phyloP scores from a whole-genome alignment of 2,113 vertebrate species.

The Polypterus bichir region DNA sequence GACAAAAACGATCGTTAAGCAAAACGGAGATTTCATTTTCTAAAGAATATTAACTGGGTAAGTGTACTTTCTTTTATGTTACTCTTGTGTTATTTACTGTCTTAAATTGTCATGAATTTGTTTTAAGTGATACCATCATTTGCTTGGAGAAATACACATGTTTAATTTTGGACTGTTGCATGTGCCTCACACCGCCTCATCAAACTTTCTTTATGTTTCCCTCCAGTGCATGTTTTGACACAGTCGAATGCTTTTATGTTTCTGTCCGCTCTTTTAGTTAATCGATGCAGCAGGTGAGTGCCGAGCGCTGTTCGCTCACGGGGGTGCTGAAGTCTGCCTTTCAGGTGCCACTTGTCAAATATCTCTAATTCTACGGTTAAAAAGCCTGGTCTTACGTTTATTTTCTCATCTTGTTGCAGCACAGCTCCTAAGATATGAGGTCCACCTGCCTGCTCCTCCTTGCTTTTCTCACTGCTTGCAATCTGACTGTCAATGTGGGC shows the following conservation, averaged over 20 bases:
- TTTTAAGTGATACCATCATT: no score
- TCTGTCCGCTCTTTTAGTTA: not conserved
- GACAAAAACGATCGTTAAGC: not conserved
- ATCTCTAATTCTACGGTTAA: not conserved
- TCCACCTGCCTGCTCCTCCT: conserved; percentile 47
- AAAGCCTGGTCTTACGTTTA: conserved; percentile 3
- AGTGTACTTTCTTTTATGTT: not conserved
- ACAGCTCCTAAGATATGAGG: conserved; percentile 44
- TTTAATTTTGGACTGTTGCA: no score
- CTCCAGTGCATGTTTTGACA: not conserved
- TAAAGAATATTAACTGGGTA: not conserved
- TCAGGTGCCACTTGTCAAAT: not conserved
- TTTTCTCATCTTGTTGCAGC: conserved; percentile 27
- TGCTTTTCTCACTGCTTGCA: conserved; percentile 43
- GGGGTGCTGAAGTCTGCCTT: not conserved
- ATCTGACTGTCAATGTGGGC: conserved; percentile 33
- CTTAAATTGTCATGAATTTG: no score
- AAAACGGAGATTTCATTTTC: not conserved
- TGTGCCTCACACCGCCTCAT: no score
- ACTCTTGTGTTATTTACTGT: no score
- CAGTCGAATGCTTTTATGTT: not conserved
- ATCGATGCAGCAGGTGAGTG: not conserved
- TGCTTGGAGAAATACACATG: no score
- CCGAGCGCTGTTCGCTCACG: not conserved
- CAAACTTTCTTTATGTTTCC: no score